Evolutionary conservation across 2,888 invertebrate genomes (phyloP).

Genomic region (Auanema sp.): DNA sequence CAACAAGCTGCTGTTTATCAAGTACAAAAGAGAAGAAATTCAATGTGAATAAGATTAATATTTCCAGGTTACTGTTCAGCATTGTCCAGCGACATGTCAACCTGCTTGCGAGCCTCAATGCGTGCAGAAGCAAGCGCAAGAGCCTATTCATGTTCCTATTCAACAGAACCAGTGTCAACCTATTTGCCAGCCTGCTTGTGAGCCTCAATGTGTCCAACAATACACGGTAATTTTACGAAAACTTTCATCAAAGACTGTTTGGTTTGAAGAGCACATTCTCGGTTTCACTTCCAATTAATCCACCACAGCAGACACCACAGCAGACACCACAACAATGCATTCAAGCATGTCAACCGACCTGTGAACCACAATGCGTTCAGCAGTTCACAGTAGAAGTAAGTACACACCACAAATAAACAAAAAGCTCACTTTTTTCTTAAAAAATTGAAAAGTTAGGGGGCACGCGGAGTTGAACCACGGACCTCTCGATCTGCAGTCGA

Average conservation of each 20-base stretch:
- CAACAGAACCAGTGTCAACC: slow-evolving; percentile 10
- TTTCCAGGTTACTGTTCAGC: slow-evolving; percentile 1
- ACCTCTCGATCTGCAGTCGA: slow-evolving; percentile 8
- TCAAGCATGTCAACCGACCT: slow-evolving; percentile 21
- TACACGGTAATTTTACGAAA: background rate
- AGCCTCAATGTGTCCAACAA: slow-evolving; percentile 17
- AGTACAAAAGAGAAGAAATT: background rate
- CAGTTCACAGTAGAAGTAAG: slow-evolving; percentile 1
- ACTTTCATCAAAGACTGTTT: background rate
- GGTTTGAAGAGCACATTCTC: background rate
- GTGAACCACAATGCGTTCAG: slow-evolving; percentile 21
- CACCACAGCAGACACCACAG: background rate
- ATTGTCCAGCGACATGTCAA: slow-evolving; percentile 7
- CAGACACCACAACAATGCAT: slow-evolving; percentile 14
- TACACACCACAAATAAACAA: background rate
- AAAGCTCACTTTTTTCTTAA: background rate
- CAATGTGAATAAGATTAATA: background rate
- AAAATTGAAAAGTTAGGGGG: background rate
- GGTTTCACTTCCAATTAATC: background rate
- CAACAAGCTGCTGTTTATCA: background rate
- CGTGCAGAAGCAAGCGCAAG: background rate
- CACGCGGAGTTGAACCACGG: background rate
- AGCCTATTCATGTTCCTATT: background rate
- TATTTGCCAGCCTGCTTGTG: slow-evolving; percentile 21
- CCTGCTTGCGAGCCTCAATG: slow-evolving; percentile 6